Conservation (phyloP, 2,888 invertebrate genomes). For the Lochmaea capreae region DNA sequence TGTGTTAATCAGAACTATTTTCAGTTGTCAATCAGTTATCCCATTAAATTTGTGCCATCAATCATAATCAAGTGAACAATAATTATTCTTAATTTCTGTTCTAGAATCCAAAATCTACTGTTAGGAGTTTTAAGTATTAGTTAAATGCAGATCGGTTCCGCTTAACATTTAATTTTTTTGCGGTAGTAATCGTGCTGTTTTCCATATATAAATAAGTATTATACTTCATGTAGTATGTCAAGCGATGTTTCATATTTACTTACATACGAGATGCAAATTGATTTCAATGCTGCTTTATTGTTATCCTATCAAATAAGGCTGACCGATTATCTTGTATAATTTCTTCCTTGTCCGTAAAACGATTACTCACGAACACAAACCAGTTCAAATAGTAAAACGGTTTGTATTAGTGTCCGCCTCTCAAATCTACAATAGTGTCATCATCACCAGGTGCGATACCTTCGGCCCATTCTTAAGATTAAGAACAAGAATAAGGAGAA, state of each 20-base stretch:
- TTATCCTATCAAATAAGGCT: background rate
- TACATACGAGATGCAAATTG: background rate
- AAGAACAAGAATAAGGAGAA: conserved; percentile 7
- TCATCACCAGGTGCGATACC: conserved; percentile 16
- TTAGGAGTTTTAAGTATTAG: too few relatives aligned
- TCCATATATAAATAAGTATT: too few relatives aligned
- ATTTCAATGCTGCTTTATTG: background rate
- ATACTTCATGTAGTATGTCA: too few relatives aligned
- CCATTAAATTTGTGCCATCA: too few relatives aligned
- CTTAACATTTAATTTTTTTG: too few relatives aligned
- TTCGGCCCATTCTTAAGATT: background rate
- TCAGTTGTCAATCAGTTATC: too few relatives aligned
- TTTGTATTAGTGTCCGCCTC: conserved; percentile 4
- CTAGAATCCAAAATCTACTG: too few relatives aligned
- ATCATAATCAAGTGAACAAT: too few relatives aligned
- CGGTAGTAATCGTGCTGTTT: too few relatives aligned
- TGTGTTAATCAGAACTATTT: too few relatives aligned
- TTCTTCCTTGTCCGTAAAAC: background rate
- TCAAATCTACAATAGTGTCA: conserved; percentile 13
- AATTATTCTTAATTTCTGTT: too few relatives aligned
- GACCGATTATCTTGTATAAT: background rate
- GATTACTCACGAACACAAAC: conserved; percentile 1
- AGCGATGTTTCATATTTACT: conserved; percentile 1
- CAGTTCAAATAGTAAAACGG: conserved; percentile 4
- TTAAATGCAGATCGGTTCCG: too few relatives aligned